Percentiles rank a stretch among this genome's conserved stretches.
Evolutionary conservation across 2,888 invertebrate species (phyloP).

Genomic region (Alentia gelatinosa): DNA sequence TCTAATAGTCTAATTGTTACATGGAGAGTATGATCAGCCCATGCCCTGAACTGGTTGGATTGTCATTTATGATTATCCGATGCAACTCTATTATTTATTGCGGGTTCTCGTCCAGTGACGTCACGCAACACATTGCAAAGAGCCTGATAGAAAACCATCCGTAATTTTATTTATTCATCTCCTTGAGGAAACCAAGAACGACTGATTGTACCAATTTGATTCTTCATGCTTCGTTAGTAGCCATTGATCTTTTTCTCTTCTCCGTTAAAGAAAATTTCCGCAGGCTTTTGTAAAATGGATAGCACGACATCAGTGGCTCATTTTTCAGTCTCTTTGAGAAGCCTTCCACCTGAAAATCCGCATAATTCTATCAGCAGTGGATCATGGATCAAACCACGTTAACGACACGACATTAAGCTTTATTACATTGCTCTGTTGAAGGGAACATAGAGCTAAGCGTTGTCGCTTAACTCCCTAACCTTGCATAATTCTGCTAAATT

Average conservation of each 20-base stretch:
- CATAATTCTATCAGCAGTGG: too few species aligned
- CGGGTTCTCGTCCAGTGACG: background rate
- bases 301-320: background rate
- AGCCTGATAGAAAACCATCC: background rate
- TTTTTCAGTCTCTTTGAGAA: background rate
- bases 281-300: background rate
- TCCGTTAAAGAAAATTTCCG: background rate
- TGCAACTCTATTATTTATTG: background rate
- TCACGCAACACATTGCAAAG: background rate
- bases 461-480: too few species aligned
- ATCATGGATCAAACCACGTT: too few species aligned
- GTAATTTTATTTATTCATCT: background rate
- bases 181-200: background rate
- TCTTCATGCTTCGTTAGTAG: background rate
- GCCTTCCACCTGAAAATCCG: background rate
- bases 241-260: background rate
- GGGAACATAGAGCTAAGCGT: too few species aligned
- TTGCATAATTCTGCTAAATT: too few species aligned
- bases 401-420: too few species aligned
- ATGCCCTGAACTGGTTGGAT: too few species aligned
- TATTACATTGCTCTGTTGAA: too few species aligned
- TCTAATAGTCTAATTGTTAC: too few species aligned
- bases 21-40: too few species aligned
- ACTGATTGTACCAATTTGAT: background rate
- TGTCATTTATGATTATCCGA: background rate